Conservation (phyloP, 2,888 invertebrate genomes). For the Archips xylosteana region DNA sequence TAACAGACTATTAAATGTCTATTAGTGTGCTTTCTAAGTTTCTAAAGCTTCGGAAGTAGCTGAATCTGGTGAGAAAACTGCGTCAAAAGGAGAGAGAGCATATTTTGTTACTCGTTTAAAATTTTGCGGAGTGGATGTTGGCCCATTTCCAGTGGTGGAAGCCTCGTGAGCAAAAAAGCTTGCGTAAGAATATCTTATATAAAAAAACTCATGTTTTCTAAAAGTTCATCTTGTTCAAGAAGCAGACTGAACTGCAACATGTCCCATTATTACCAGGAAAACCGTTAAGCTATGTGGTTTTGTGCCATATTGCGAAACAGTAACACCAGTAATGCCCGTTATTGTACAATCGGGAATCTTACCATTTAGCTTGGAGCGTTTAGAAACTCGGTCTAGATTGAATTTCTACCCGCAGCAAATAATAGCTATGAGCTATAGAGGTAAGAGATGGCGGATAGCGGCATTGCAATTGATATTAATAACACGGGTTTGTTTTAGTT, state of each 20-base stretch:
- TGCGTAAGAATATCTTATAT: too few relatives aligned
- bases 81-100: too few relatives aligned
- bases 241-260: neutral
- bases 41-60: neutral
- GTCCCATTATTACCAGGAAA: neutral
- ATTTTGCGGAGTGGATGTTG: too few relatives aligned
- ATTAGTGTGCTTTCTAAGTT: neutral
- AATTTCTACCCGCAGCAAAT: conserved; percentile 61
- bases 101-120: too few relatives aligned
- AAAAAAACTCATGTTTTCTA: too few relatives aligned
- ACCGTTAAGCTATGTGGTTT: conserved; percentile 25
- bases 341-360: conserved; percentile 51
- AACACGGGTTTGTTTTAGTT: conserved; percentile 37
- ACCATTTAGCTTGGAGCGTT: conserved; percentile 59
- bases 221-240: too few relatives aligned
- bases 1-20: neutral
- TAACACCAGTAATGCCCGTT: conserved; percentile 51
- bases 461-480: conserved; percentile 40
- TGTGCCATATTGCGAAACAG: conserved; percentile 49
- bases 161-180: too few relatives aligned
- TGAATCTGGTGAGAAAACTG: too few relatives aligned
- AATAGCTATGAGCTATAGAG: conserved; percentile 37
- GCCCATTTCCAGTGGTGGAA: too few relatives aligned
- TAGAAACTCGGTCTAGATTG: conserved; percentile 67
- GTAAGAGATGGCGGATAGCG: conserved; percentile 36